Conservation (phyloP, 64 coral and sea anemone genomes). For the Montipora sp. region DNA sequence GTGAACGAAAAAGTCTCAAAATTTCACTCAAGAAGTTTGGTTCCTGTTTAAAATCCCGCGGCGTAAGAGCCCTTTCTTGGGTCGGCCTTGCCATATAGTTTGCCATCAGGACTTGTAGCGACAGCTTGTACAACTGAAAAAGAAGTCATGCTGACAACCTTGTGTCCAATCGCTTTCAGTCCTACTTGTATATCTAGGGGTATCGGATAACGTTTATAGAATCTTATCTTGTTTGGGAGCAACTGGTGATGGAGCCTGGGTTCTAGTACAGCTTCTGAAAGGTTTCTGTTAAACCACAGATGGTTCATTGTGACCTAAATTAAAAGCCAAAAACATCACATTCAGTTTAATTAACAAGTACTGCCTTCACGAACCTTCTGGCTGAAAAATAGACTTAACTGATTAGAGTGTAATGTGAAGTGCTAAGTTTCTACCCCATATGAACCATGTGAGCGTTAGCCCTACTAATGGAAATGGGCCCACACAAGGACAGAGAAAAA, state of each 20-base stretch:
- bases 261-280: slow-evolving; percentile 69
- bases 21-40: too few relatives aligned
- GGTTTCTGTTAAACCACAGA: slow-evolving; percentile 80
- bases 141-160: not conserved
- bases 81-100: slow-evolving; percentile 78
- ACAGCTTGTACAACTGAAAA: slow-evolving; percentile 82
- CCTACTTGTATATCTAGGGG: slow-evolving; percentile 66
- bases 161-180: slow-evolving; percentile 68
- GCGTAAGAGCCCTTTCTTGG: slow-evolving; percentile 79
- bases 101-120: slow-evolving; percentile 69
- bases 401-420: too few relatives aligned
- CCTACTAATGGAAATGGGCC: too few relatives aligned
- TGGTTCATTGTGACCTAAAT: slow-evolving; percentile 82
- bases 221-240: slow-evolving; percentile 71
- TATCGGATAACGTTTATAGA: slow-evolving; percentile 51
- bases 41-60: slow-evolving; percentile 54
- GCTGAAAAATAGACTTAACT: too few relatives aligned
- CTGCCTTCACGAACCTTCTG: too few relatives aligned
- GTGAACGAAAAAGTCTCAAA: too few relatives aligned
- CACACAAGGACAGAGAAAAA: too few relatives aligned
- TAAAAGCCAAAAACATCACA: not conserved
- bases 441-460: too few relatives aligned
- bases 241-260: slow-evolving; percentile 87
- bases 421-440: too few relatives aligned
- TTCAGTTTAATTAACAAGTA: not conserved